Evolutionary conservation across 2,797 vertebrate genomes (phyloP).

Genomic region (Chelon auratus): DNA sequence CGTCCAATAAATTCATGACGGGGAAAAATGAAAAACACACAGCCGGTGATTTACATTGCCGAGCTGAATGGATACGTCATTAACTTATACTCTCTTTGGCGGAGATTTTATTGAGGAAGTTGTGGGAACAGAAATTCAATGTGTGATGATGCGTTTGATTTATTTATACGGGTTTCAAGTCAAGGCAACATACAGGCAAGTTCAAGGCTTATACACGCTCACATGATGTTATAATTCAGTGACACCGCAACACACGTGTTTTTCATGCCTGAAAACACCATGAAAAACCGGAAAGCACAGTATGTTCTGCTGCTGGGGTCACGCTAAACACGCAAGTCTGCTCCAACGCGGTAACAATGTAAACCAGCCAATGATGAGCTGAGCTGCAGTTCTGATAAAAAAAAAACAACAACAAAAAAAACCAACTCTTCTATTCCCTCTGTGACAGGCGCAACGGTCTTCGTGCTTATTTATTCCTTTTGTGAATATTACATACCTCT

Average conservation of each 20-base stretch:
- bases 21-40: constrained; percentile 16
- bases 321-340: too few species aligned
- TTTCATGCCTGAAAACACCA: neutral
- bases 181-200: neutral
- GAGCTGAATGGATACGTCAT: constrained; percentile 31
- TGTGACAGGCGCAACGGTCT: constrained; percentile 3
- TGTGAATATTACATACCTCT: constrained; percentile 12
- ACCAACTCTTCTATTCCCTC: neutral
- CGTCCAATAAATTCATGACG: constrained; percentile 20
- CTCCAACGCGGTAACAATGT: neutral
- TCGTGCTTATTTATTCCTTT: constrained; percentile 28
- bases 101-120: constrained; percentile 23
- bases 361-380: neutral
- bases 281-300: neutral
- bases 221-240: constrained; percentile 2
- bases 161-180: neutral
- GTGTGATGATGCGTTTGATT: constrained; percentile 7
- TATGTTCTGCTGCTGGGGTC: neutral
- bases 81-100: constrained; percentile 30
- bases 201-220: neutral
- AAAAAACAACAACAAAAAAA: neutral
- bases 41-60: constrained; percentile 7
- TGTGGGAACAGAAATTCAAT: constrained; percentile 21
- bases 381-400: constrained; percentile 10
- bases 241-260: neutral